phyloP scores from a whole-genome alignment of 2,888 invertebrate species.

The Esperia sulphurella region DNA sequence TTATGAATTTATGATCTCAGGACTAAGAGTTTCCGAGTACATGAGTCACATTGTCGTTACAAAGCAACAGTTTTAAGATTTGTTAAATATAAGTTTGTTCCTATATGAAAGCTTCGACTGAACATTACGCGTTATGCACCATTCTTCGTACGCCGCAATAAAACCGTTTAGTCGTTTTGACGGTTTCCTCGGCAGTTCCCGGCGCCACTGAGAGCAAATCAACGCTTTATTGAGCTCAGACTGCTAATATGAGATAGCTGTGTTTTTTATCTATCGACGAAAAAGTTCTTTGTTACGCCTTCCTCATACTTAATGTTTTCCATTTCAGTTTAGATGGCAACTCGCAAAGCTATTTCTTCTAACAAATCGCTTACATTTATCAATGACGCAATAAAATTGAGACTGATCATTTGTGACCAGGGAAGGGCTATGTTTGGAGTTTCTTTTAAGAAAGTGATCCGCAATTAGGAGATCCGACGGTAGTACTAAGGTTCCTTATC shows the following conservation, averaged over 20 bases:
- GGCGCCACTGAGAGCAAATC: conserved; percentile 27
- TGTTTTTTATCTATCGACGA: neutral
- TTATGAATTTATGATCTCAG: conserved; percentile 47
- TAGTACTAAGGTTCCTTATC: too few species aligned
- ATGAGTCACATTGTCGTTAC: conserved; percentile 38
- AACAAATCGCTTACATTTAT: conserved; percentile 38
- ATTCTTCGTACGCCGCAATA: conserved; percentile 14
- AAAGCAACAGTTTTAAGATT: conserved; percentile 18
- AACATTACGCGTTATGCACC: neutral
- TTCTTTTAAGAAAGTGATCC: too few species aligned
- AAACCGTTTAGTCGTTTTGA: conserved; percentile 29
- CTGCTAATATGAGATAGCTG: neutral
- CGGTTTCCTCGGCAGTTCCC: conserved; percentile 24
- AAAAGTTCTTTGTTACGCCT: neutral
- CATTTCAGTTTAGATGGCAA: conserved; percentile 11
- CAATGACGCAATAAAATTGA: conserved; percentile 38
- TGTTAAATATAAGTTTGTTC: conserved; percentile 27
- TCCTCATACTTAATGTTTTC: neutral
- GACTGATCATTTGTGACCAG: conserved; percentile 41
- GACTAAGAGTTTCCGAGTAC: conserved; percentile 45
- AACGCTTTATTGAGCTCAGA: conserved; percentile 12
- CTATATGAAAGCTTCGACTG: conserved; percentile 20
- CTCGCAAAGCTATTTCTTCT: conserved; percentile 33
- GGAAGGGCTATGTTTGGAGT: too few species aligned
- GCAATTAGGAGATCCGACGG: too few species aligned